Evolutionary conservation across 2,888 invertebrate genomes (phyloP).

Genomic region (Apamea crenata): DNA sequence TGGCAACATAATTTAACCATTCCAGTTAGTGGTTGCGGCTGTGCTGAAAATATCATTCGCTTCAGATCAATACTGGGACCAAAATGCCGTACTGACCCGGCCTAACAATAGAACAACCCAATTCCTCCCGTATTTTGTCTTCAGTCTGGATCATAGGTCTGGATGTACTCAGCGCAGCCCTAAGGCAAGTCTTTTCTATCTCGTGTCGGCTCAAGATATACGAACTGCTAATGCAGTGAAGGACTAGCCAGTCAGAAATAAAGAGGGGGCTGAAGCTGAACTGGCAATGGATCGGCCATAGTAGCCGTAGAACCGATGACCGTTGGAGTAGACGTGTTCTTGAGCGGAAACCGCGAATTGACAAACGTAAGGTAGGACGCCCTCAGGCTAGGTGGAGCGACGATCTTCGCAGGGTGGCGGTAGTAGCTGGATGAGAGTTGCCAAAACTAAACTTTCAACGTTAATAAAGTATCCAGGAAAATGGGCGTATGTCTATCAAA

Average conservation of each 20-base stretch:
- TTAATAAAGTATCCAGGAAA: neutral
- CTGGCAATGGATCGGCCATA: neutral
- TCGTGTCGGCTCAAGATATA: neutral
- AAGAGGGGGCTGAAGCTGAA: neutral
- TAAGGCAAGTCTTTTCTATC: neutral
- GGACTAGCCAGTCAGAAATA: neutral
- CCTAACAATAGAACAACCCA: slow-evolving; percentile 61
- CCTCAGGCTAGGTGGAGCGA: neutral
- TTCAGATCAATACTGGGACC: slow-evolving; percentile 58
- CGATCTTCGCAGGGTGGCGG: neutral
- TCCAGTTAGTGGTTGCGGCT: slow-evolving; percentile 41
- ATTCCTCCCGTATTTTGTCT: slow-evolving; percentile 38
- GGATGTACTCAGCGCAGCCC: neutral
- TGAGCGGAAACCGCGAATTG: neutral
- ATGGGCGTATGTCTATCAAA: neutral
- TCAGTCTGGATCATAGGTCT: slow-evolving; percentile 15
- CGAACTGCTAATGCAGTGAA: too few species aligned
- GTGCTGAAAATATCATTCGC: slow-evolving; percentile 55
- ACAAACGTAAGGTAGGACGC: neutral
- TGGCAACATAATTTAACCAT: slow-evolving; percentile 48
- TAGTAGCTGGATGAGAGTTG: neutral
- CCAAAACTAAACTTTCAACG: too few species aligned
- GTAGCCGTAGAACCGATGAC: neutral
- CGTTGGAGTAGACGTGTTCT: neutral
- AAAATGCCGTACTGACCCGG: slow-evolving; percentile 54